phyloP scores from a whole-genome alignment of 2,113 vertebrate species.

The Marmota flaviventris region DNA sequence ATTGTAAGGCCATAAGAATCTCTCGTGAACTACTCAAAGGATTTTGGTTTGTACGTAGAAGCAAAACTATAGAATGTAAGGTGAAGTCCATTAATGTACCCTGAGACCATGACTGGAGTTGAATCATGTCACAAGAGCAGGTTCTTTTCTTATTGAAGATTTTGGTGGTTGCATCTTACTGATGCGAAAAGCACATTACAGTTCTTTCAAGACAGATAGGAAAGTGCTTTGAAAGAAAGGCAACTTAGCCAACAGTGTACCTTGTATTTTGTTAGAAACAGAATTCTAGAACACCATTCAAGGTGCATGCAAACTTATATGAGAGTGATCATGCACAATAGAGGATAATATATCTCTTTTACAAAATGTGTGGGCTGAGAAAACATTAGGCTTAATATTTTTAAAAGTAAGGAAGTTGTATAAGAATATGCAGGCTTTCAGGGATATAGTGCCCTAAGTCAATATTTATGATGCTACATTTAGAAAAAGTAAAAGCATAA shows the following conservation, averaged over 20 bases:
- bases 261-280: slow-evolving; percentile 24
- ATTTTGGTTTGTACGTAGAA: background rate
- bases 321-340: background rate
- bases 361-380: slow-evolving; percentile 62
- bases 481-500: slow-evolving; percentile 71
- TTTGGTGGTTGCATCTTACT: background rate
- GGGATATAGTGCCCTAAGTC: slow-evolving; percentile 68
- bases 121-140: background rate
- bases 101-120: background rate
- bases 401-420: slow-evolving; percentile 72
- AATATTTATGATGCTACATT: slow-evolving; percentile 81
- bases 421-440: slow-evolving; percentile 74
- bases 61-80: background rate
- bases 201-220: background rate
- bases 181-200: background rate
- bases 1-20: background rate
- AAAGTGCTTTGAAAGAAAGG: background rate
- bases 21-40: background rate
- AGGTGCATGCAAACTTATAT: slow-evolving; percentile 17
- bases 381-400: slow-evolving; percentile 69
- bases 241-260: background rate
- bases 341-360: background rate
- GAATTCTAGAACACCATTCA: slow-evolving; percentile 7
- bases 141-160: background rate
- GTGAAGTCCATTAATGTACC: background rate